Evolutionary conservation across 2,113 vertebrate species (phyloP), one percentile per base, ranked within the genome.

Genomic region (Ciconia stormi): DNA sequence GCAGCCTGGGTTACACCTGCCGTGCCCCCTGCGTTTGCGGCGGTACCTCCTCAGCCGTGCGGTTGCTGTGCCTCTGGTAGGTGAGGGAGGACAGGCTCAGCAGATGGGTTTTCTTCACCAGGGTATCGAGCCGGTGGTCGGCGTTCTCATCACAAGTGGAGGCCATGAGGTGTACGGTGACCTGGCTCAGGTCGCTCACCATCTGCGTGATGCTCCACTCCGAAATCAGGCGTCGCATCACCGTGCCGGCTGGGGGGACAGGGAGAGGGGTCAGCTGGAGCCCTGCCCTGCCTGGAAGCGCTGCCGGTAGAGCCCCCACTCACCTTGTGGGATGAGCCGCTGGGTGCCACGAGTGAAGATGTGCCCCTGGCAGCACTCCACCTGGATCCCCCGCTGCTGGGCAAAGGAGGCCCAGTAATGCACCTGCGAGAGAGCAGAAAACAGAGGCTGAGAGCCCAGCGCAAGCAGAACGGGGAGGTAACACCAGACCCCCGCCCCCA

Each of bases 391-490:
- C 26, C 99, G 98, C 89, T 99, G 99, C 98, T 99, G 99, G 42
- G 99, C 99, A 59, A 99, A 99, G 36, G 99, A 99, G 30, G 99
- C 99, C 99, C 99, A 99, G 84, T 99, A 99, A 97, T 99, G 99
- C 61, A 99, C 99, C 99, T 99, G 92, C 2, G 2, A 88, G 29
- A 11, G 46, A 72, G 52, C n/a, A 66, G 47, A 89, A 3, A 82
- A 67, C 69, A 42, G 32, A 12, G 23, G 36, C 40, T 94, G 46
- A 86, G 85, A 82, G 74, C 78, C 58, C 16, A 72, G 79, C 0
- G 2, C 50, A 40, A 49, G 49, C 40, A 67, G 21, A 87, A 34
- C 0, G 2, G 19, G 29, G 46, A 76, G 19, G 8, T 6, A 77
- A 65, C 36, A 18, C 21, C 0, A 0, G 16, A 44, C 7, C 13